Percentiles rank a stretch among this genome's conserved stretches.
These are phyloP conservation scores for Hemaris fuciformis DNA, from an alignment of 2,888 invertebrate genomes.

Conservation along the genomic window DNA sequence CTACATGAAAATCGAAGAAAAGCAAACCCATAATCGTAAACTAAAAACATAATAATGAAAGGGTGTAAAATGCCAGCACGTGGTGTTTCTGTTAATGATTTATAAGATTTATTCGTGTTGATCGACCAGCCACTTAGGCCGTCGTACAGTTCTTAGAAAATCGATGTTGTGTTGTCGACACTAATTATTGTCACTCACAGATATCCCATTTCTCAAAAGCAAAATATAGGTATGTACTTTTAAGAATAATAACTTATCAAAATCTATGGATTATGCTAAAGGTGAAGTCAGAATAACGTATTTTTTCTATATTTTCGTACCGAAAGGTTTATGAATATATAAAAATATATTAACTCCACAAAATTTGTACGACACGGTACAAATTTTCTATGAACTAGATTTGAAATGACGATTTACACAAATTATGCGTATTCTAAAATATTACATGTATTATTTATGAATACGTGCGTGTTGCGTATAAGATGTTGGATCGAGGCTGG, in stretches of 20 bases:
- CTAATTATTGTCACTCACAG: background rate
- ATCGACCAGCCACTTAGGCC: constrained; percentile 21
- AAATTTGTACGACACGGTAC: constrained; percentile 48
- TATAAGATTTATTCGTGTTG: constrained; percentile 24
- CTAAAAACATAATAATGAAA: background rate
- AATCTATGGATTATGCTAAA: background rate
- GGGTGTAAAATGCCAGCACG: background rate
- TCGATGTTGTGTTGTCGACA: constrained; percentile 13
- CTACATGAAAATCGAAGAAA: background rate
- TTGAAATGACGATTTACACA: constrained; percentile 11
- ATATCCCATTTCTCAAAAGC: background rate
- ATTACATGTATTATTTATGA: constrained; percentile 2
- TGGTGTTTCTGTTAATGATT: background rate
- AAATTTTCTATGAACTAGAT: constrained; percentile 31
- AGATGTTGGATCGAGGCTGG: background rate
- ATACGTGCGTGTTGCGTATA: background rate
- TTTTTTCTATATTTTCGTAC: background rate
- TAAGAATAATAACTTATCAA: no score
- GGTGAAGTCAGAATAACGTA: background rate
- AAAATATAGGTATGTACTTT: no score
- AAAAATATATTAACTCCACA: constrained; percentile 36
- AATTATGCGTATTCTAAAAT: constrained; percentile 3
- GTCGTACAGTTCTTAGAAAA: constrained; percentile 32
- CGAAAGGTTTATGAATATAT: background rate
- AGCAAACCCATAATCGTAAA: background rate